These are phyloP conservation scores for Dynastes hyllus DNA, from an alignment of 2,888 invertebrate species.

Conservation along the genomic window DNA sequence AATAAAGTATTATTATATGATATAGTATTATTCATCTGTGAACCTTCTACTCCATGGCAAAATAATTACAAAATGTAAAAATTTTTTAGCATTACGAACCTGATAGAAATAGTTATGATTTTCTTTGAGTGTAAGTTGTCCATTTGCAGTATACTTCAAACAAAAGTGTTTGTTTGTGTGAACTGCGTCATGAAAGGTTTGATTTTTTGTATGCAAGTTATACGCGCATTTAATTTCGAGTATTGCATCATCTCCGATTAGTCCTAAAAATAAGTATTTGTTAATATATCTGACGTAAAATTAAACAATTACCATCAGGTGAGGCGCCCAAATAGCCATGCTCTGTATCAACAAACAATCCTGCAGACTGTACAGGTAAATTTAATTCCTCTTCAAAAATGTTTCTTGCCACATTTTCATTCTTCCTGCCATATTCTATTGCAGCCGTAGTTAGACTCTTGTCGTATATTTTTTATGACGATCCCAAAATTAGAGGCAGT, in stretches of 20 bases:
- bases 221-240: constrained; percentile 47
- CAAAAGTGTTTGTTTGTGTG: not conserved
- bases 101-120: constrained; percentile 43
- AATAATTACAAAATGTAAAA: not conserved
- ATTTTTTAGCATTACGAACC: not conserved
- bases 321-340: constrained; percentile 31
- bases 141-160: constrained; percentile 17
- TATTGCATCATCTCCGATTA: constrained; percentile 35
- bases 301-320: constrained; percentile 27
- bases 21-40: not conserved
- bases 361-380: constrained; percentile 4
- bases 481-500: constrained; percentile 49
- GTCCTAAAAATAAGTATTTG: constrained; percentile 1
- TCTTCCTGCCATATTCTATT: constrained; percentile 32
- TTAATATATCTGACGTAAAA: not conserved
- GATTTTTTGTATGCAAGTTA: constrained; percentile 13
- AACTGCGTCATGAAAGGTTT: constrained; percentile 20
- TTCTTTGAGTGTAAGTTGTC: not conserved
- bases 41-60: not conserved
- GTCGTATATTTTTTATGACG: constrained; percentile 25
- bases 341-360: constrained; percentile 17
- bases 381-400: not conserved
- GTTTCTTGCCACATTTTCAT: not conserved
- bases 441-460: not conserved
- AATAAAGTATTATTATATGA: not conserved